Conservation (phyloP, 2,113 vertebrate species). For the Oncorhynchus masou region DNA sequence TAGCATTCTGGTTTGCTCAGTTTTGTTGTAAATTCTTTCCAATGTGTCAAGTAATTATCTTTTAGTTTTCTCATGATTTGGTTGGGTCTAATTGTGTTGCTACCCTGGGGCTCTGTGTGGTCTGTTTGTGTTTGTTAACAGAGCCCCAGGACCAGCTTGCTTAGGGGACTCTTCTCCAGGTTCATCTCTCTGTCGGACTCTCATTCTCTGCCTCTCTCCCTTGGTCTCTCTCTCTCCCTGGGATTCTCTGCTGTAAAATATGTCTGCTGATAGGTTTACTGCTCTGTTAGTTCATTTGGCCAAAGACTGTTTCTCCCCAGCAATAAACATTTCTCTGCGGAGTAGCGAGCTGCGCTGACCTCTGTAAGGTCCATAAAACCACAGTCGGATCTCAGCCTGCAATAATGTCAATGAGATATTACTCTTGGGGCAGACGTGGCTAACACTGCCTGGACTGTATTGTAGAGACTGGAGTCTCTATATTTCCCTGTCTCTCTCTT, state of each 20-base stretch:
- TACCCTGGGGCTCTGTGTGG: too few species aligned
- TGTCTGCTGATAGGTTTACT: constrained; percentile 65
- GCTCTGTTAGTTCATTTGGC: constrained; percentile 62
- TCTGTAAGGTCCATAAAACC: constrained; percentile 64
- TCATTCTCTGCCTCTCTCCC: constrained; percentile 4
- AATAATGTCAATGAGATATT: constrained; percentile 59
- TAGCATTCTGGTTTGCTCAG: too few species aligned
- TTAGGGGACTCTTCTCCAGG: too few species aligned
- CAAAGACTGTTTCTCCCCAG: constrained; percentile 46
- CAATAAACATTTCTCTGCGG: constrained; percentile 59
- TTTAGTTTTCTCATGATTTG: too few species aligned
- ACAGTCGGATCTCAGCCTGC: constrained; percentile 40
- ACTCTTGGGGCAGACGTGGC: constrained; percentile 22
- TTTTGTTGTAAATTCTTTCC: too few species aligned
- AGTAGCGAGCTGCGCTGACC: constrained; percentile 57
- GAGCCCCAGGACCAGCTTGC: too few species aligned
- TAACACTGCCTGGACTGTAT: not conserved
- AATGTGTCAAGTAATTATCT: too few species aligned
- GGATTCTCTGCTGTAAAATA: constrained; percentile 48
- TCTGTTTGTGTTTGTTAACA: too few species aligned
- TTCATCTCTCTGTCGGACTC: too few species aligned
- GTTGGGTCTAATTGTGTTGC: too few species aligned
- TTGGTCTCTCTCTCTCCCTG: not conserved
- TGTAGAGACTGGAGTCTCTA: constrained; percentile 1
- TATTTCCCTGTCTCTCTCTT: not conserved